These are phyloP conservation scores for Ptychadena robeensis DNA, from an alignment of 2,797 vertebrate species.

Conservation along the genomic window DNA sequence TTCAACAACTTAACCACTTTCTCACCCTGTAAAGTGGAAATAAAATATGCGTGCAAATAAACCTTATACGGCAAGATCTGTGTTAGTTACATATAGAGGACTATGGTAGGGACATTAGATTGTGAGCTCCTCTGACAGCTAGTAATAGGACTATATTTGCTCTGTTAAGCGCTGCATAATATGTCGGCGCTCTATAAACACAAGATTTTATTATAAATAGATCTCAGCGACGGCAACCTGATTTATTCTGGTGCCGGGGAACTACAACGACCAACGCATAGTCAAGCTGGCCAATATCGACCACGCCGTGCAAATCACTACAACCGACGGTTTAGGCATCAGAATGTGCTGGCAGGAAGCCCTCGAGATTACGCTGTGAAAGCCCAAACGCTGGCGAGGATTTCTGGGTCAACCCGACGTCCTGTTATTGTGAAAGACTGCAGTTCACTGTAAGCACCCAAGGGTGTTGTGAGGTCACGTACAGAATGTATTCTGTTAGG, in stretches of 20 bases:
- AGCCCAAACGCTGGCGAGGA: not conserved
- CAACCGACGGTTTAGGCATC: not conserved
- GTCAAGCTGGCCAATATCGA: not conserved
- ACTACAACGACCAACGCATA: not conserved
- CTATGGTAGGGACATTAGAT: too few species aligned
- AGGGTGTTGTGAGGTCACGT: conserved; percentile 51
- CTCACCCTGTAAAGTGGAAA: too few species aligned
- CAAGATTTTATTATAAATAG: too few species aligned
- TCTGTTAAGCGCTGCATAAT: too few species aligned
- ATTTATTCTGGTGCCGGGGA: not conserved
- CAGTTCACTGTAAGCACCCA: conserved; percentile 27
- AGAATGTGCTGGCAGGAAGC: not conserved
- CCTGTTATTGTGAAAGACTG: conserved; percentile 36
- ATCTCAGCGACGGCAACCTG: not conserved
- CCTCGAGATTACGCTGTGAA: not conserved
- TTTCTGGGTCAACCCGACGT: conserved; percentile 32
- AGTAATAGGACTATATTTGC: too few species aligned
- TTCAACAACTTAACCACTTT: too few species aligned
- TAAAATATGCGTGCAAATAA: too few species aligned
- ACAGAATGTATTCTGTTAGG: conserved; percentile 36
- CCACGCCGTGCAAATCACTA: not conserved
- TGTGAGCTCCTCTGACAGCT: too few species aligned
- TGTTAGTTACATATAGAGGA: too few species aligned
- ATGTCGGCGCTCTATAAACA: not conserved
- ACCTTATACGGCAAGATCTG: too few species aligned